phyloP scores from a whole-genome alignment of 2,888 invertebrate species.

The Leptinotarsa juncta region DNA sequence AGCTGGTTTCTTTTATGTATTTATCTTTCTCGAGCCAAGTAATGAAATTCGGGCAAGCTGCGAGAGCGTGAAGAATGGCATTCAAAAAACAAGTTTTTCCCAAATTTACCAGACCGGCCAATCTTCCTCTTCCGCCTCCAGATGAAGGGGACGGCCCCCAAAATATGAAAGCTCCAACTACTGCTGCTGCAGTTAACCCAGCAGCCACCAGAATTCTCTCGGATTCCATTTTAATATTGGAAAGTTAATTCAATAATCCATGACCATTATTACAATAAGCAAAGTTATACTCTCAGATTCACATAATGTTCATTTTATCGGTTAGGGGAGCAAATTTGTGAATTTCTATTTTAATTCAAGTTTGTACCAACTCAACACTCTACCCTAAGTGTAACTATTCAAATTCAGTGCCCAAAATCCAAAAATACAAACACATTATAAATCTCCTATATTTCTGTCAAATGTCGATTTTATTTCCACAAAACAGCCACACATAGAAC shows the following conservation, averaged over 20 bases:
- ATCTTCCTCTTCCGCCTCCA: slow-evolving; percentile 72
- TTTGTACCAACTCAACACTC: not conserved
- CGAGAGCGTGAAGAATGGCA: slow-evolving; percentile 89
- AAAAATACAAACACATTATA: too few relatives aligned
- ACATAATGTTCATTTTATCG: not conserved
- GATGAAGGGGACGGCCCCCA: slow-evolving; percentile 81
- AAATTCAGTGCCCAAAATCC: too few relatives aligned
- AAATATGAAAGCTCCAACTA: slow-evolving; percentile 85
- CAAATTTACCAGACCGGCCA: slow-evolving; percentile 89
- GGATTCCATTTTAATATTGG: slow-evolving; percentile 71
- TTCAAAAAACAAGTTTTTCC: slow-evolving; percentile 95
- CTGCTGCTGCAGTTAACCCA: slow-evolving; percentile 83
- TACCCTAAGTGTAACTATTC: too few relatives aligned
- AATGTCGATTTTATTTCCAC: too few relatives aligned
- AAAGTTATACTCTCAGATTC: not conserved
- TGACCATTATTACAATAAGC: not conserved
- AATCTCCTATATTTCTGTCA: too few relatives aligned
- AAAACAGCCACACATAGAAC: too few relatives aligned
- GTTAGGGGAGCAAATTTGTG: not conserved
- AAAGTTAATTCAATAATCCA: not conserved
- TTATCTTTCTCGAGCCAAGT: slow-evolving; percentile 82
- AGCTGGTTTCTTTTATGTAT: slow-evolving; percentile 74
- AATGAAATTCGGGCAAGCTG: slow-evolving; percentile 86
- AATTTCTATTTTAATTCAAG: not conserved
- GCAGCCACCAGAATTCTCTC: slow-evolving; percentile 84